Evolutionary conservation across 2,888 invertebrate genomes (phyloP), one percentile per base, ranked within the genome.

Genomic region (Seira sanloemensis): DNA sequence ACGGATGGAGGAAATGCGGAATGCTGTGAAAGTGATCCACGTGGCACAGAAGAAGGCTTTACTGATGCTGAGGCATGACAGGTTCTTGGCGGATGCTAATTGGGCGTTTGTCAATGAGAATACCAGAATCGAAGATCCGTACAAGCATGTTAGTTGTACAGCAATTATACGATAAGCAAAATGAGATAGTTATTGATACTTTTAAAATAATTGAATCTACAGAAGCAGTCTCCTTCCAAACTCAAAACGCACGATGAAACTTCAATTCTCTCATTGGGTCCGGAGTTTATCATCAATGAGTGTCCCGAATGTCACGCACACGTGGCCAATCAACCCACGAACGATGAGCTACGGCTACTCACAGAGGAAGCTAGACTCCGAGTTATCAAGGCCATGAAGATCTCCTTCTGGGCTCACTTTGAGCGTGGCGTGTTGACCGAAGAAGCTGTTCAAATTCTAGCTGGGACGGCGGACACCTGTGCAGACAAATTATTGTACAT

Each of bases 11-110:
- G 93, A 93, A 77, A 93, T 93, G 93, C 92, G 92, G 0, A 93
- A 93, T 87, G 93, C 93, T 78, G 92, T 93, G 12, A 92, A 92
- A 86, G 91, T 92, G 0, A 90, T 93, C 72, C 92, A 91, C 91
- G 87, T 91, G 80, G 92, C 92, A 0, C 90, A 93, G 23, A 92
- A 92, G 75, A 91, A 93, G 1, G 92, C 93, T 16, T 91, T 94
- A 5, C 93, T 93, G 0, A 93, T 93, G 91, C 90, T 94, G 75
- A 93, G 93, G 90, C 93, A 93, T 91, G 94, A 94, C 88, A 93
- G 94, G 90, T 94, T 94, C 90, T 90, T 94, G 2, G 93, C 93
- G 67, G 94, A 94, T 90, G 93, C 94, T 26, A 93, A 94, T 88
- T 94, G 94, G 94, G 91, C 93, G 66, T 90, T 93, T 26, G 94